Conservation (phyloP, 2,113 vertebrate genomes). For the Ornithorhynchus anatinus region DNA sequence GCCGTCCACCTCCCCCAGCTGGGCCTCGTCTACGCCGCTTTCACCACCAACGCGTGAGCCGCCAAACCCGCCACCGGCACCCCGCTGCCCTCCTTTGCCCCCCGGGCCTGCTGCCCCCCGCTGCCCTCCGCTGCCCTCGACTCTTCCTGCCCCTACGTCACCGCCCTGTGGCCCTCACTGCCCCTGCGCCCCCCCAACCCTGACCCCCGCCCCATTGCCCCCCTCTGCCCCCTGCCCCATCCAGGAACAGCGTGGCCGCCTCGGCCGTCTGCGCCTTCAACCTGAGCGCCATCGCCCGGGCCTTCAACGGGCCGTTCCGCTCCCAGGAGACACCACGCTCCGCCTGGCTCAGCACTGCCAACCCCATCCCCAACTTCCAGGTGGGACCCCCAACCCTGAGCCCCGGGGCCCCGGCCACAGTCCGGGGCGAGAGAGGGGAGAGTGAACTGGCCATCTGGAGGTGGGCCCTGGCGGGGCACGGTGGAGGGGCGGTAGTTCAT, state of each 20-base stretch:
- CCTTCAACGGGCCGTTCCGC: conserved; percentile 94
- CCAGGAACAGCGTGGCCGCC: conserved; percentile 95
- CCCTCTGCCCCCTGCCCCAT: conserved; percentile 40
- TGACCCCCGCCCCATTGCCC: neutral
- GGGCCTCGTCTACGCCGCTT: conserved; percentile 88
- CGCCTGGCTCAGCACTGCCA: conserved; percentile 91
- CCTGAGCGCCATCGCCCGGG: conserved; percentile 94
- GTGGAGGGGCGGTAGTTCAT: no score
- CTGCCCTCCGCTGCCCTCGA: no score
- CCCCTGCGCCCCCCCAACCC: neutral
- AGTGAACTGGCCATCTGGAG: neutral
- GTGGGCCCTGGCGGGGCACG: neutral
- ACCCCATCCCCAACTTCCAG: conserved; percentile 96
- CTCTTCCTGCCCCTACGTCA: neutral
- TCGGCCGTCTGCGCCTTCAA: conserved; percentile 98
- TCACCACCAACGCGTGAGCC: conserved; percentile 90
- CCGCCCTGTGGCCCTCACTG: neutral
- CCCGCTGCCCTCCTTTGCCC: neutral
- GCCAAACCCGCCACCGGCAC: neutral
- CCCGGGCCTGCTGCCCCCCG: neutral
- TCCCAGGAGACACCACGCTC: conserved; percentile 97
- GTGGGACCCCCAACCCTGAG: conserved; percentile 58
- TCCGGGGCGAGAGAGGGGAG: neutral
- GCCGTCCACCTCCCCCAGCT: conserved; percentile 88
- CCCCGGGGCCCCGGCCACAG: neutral